Percentiles rank a stretch among this genome's conserved stretches.
Conservation (phyloP, 2,797 vertebrate species). For the Carduelis carduelis region DNA sequence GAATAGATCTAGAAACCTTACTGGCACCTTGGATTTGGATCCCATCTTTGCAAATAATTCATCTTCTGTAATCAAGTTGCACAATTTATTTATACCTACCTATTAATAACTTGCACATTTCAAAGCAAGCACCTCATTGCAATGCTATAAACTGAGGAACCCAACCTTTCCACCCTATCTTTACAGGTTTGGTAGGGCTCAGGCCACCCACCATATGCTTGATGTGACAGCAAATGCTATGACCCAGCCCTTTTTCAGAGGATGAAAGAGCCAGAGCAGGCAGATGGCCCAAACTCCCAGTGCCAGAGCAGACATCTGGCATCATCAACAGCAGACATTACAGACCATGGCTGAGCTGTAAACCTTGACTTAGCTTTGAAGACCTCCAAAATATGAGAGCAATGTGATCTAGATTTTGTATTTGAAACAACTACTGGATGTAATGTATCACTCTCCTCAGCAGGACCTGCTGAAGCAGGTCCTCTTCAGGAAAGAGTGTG, state of each 20-base stretch:
- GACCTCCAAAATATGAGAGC: background rate
- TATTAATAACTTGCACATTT: background rate
- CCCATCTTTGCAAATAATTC: background rate
- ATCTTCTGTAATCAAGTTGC: fast-evolving
- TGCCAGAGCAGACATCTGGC: background rate
- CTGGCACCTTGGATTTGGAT: background rate
- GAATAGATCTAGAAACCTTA: background rate
- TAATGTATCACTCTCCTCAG: fast-evolving
- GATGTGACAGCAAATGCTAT: background rate
- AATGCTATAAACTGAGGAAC: background rate
- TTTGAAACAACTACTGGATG: background rate
- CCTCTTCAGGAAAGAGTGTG: background rate
- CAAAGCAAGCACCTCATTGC: background rate
- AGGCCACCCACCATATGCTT: background rate
- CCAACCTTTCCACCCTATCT: background rate
- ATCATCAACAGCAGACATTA: background rate
- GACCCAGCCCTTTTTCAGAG: background rate
- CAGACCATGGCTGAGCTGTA: background rate
- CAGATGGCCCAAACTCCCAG: background rate
- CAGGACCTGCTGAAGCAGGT: background rate
- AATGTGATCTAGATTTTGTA: background rate
- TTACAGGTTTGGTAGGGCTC: background rate
- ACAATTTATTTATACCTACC: background rate
- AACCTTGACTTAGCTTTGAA: background rate
- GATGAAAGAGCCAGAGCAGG: background rate